Evolutionary conservation across 2,888 invertebrate genomes (phyloP).

Genomic region (Mythimna impura): DNA sequence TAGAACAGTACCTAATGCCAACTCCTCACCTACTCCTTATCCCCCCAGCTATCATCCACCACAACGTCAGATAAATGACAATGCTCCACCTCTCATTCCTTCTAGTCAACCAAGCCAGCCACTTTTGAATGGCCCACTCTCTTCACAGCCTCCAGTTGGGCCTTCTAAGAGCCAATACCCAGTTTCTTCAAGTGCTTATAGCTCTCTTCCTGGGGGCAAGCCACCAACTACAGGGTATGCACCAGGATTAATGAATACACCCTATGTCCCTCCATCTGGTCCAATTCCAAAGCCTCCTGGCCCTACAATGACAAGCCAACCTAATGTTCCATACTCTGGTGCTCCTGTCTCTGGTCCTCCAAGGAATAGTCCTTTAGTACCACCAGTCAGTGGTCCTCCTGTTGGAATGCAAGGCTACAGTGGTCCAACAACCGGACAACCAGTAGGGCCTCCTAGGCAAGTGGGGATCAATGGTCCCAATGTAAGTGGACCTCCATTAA

Average conservation of each 20-base stretch:
- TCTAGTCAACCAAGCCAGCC: slow-evolving; percentile 86
- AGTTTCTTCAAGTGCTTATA: slow-evolving; percentile 70
- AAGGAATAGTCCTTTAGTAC: slow-evolving; percentile 77
- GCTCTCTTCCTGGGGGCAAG: slow-evolving; percentile 64
- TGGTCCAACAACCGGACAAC: slow-evolving; percentile 63
- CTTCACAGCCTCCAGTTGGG: slow-evolving; percentile 51
- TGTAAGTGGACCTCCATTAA: slow-evolving; percentile 49
- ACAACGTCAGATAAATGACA: slow-evolving; percentile 84
- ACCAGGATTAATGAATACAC: slow-evolving; percentile 64
- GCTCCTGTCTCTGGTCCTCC: slow-evolving; percentile 70
- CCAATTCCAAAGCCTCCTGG: slow-evolving; percentile 66
- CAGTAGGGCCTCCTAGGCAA: slow-evolving; percentile 62
- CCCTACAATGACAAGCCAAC: slow-evolving; percentile 69
- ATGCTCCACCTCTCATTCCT: slow-evolving; percentile 84
- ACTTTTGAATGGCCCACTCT: slow-evolving; percentile 81
- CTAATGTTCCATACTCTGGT: slow-evolving; percentile 73
- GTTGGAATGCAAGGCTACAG: slow-evolving; percentile 55
- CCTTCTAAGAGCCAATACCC: slow-evolving; percentile 62
- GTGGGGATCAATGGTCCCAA: slow-evolving; percentile 73
- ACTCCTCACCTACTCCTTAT: slow-evolving; percentile 75
- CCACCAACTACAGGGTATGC: slow-evolving; percentile 67
- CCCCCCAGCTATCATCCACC: slow-evolving; percentile 73
- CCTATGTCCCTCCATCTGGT: slow-evolving; percentile 65
- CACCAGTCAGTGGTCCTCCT: slow-evolving; percentile 67
- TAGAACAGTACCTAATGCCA: slow-evolving; percentile 70